Base-by-base conservation (phyloP, 2,888 invertebrate species). In the Ophioninae sp. region DNA sequence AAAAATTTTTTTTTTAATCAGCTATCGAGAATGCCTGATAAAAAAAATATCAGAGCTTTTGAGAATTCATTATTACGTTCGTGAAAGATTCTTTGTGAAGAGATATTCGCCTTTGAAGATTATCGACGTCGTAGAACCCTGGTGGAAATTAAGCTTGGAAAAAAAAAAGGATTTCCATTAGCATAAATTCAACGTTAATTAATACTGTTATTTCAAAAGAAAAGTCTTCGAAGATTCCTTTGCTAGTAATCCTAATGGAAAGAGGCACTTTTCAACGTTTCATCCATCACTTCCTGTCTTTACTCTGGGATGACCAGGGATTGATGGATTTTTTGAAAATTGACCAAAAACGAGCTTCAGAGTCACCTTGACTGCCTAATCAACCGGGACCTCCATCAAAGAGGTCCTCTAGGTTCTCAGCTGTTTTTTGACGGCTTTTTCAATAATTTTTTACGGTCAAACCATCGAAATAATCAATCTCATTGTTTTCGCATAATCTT, bases 171-270 rank as follows among this genome's bases (percentile, higher is more conserved):
- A 5, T 51, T 0, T 13, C 22, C 67, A 74, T 74, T 74, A 74
- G 41, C 73, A 61, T 75, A 56, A 75, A 39, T 17, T 75, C 56
- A 39, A 65, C 37, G 65, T 75, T 75, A 75, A 75, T 75, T 65
- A 75, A 75, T 22, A 13, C 65, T 13, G 75, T 58, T 20, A 37
- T 65, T 75, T 56, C 37, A 65, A 20, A 65, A 65, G 37, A 65
- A 37, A 65, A 56, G 37, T 23, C 37, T 30, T 75, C 17, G 22
- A 22, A 56, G 75, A 39, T 75, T 65, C 56, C 56, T 64, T 37
- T 68, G 10, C 13, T 23, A 51, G 20, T 39, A 7, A 2, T 13
- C 7, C n/a, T 41, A 20, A 67, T 41, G 7, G 37, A 67, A 51
- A 51, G 9, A 51, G 30, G 30, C 3, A 30, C 30, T 51, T 17